Base-by-base conservation (phyloP, 1,140 invertebrate species). In the Neodiprion virginianus region DNA sequence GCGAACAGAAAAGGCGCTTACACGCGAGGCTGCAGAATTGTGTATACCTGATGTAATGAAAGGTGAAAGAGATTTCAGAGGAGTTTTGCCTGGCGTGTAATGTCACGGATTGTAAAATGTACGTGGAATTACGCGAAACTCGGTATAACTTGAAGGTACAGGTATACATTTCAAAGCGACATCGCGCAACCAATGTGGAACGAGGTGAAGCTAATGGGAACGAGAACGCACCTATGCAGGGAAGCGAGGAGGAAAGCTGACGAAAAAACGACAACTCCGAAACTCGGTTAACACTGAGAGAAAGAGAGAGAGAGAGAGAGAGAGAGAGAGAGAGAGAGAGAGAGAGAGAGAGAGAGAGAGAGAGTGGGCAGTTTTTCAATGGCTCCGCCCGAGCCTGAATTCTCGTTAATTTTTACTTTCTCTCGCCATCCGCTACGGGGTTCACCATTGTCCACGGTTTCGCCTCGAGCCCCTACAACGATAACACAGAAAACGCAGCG, bases 341-440 rank as follows among this genome's bases (percentile, higher is more conserved):
- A 17, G 50, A 53, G 75, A 74, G 73, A 72, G 68, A 71, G 17
- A 61, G 67, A 72, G 75, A 48, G 69, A 68, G 73, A 76, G 73
- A 69, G 11, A 80, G 83, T 78, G 79, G 80, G 81, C 82, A 86
- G 85, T 86, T 86, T 86, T 86, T 86, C 85, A 86, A 86, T 86
- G 83, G 84, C 84, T 84, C 83, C 81, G 84, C 75, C 83, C 86
- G 83, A 86, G 86, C 85, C 86, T 87, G 86, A 87, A 87, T 87
- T 86, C 85, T 87, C 85, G 85, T 87, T 87, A 87, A 87, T 87
- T 87, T 87, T 86, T 86, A 85, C 86, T 85, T 86, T 86, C 85
- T 86, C 84, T 86, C 83, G 78, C 84, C 79, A 80, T 86, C 84
- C 85, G 84, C 84, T 77, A 83, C 79, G 82, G 84, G 80, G 78